Conservation (phyloP, 2,888 invertebrate species). For the Luffia ferchaultella region DNA sequence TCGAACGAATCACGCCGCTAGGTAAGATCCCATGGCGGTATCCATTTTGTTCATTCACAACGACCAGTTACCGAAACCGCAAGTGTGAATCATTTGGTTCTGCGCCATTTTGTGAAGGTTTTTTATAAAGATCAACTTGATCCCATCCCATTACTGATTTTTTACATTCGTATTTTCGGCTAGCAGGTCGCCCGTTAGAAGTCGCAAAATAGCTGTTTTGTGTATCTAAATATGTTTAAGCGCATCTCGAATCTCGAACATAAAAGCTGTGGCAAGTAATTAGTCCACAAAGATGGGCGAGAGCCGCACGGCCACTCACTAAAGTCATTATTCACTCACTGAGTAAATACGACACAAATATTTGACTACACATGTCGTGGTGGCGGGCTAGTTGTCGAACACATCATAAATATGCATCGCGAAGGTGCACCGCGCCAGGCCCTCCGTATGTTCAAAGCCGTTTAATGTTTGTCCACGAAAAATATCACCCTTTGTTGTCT, state of each 20-base stretch:
- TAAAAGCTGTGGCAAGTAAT: not conserved
- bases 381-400: slow-evolving; percentile 48
- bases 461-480: slow-evolving; percentile 54
- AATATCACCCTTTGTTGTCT: slow-evolving; percentile 51
- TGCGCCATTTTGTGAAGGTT: slow-evolving; percentile 19
- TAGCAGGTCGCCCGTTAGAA: too few relatives aligned
- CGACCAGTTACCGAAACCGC: slow-evolving; percentile 31
- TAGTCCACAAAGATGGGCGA: too few relatives aligned
- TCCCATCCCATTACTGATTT: not conserved
- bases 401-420: slow-evolving; percentile 58
- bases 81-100: slow-evolving; percentile 29
- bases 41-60: slow-evolving; percentile 27
- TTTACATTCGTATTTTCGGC: too few relatives aligned
- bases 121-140: not conserved
- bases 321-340: slow-evolving; percentile 22
- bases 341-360: slow-evolving; percentile 39
- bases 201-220: not conserved
- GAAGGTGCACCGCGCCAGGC: slow-evolving; percentile 41
- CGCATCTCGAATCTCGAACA: not conserved
- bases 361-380: slow-evolving; percentile 40
- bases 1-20: not conserved
- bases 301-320: not conserved
- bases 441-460: slow-evolving; percentile 40
- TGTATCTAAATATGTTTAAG: not conserved
- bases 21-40: not conserved